Conservation (phyloP, 2,113 vertebrate species). For the Terrapene triunguis region DNA sequence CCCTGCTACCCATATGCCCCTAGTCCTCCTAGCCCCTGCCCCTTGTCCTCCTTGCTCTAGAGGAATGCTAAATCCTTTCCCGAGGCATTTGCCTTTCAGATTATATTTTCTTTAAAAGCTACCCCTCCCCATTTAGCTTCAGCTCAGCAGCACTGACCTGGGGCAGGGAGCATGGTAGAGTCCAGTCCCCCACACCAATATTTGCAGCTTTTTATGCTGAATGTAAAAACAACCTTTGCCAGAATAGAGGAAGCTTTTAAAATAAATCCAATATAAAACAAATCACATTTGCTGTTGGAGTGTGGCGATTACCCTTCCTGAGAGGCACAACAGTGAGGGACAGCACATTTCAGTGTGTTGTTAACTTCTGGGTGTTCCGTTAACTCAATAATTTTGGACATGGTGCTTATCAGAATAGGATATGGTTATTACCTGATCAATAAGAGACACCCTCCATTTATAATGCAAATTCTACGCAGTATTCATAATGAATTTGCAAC, state of each 20-base stretch:
- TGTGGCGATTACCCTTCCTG: background rate
- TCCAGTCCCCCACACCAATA: background rate
- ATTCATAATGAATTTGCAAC: rapidly evolving
- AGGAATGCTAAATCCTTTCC: background rate
- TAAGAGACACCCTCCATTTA: rapidly evolving
- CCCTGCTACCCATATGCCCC: background rate
- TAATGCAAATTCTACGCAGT: background rate
- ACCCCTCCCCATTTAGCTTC: background rate
- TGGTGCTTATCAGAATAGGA: background rate
- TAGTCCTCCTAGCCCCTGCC: background rate
- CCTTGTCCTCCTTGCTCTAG: background rate
- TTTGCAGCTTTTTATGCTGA: rapidly evolving
- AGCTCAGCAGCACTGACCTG: background rate
- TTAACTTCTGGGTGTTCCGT: background rate
- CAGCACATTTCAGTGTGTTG: background rate
- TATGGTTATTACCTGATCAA: background rate
- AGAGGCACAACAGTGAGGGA: background rate
- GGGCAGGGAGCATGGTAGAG: background rate
- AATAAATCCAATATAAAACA: background rate
- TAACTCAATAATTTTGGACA: background rate
- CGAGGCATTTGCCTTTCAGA: background rate
- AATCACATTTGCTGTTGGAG: background rate
- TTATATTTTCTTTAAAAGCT: background rate
- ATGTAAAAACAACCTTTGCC: background rate
- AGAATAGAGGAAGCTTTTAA: background rate